phyloP scores from a whole-genome alignment of 2,888 invertebrate species.

The Tipula unca region DNA sequence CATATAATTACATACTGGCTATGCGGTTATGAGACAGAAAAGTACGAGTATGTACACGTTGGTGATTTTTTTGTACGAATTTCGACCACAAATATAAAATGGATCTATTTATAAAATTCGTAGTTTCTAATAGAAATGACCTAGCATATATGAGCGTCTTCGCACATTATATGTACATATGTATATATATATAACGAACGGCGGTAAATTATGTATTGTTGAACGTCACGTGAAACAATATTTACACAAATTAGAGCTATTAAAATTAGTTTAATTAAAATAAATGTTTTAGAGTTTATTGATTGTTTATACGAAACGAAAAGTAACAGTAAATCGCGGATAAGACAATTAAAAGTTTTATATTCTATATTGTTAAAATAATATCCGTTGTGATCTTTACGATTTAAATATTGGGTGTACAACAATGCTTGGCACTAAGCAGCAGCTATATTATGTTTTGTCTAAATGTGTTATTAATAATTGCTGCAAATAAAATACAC shows the following conservation, averaged over 20 bases:
- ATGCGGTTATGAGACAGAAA: too few relatives aligned
- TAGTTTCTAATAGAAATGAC: not conserved
- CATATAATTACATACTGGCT: too few relatives aligned
- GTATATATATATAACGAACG: not conserved
- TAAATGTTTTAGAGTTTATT: not conserved
- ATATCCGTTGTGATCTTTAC: not conserved
- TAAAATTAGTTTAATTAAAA: not conserved
- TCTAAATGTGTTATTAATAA: not conserved
- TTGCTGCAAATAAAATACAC: not conserved
- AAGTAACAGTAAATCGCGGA: not conserved
- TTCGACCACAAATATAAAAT: not conserved
- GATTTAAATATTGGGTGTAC: not conserved
- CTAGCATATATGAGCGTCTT: not conserved
- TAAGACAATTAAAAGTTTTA: not conserved
- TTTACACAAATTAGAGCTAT: not conserved
- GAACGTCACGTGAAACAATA: not conserved
- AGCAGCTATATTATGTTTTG: not conserved
- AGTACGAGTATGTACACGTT: not conserved
- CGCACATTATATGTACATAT: not conserved
- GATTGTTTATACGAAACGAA: not conserved
- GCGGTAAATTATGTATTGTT: not conserved
- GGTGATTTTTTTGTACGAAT: not conserved
- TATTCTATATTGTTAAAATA: not conserved
- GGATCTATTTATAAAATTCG: not conserved
- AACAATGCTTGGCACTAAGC: not conserved